phyloP scores from a whole-genome alignment of 2,797 vertebrate genomes.

The Pseudocheirus occidentalis region DNA sequence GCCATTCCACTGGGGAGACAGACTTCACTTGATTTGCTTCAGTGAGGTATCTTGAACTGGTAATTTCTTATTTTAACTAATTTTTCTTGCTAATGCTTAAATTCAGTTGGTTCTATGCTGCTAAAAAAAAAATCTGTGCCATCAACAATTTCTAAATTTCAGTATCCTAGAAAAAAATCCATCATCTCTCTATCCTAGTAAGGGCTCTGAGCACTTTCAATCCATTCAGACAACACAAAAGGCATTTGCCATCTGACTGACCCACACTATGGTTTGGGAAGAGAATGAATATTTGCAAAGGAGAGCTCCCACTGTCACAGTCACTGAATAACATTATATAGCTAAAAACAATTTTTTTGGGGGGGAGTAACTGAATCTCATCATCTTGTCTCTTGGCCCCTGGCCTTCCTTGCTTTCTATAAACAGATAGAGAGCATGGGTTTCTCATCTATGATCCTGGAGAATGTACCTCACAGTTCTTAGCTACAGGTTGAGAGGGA shows the following conservation, averaged over 20 bases:
- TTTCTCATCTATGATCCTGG: slow-evolving; percentile 21
- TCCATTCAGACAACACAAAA: neutral
- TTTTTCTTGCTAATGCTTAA: neutral
- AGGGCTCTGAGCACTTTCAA: neutral
- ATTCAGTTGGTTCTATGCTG: neutral
- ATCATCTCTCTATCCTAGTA: neutral
- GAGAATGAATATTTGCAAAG: neutral
- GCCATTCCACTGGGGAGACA: neutral
- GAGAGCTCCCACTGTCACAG: neutral
- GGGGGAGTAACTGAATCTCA: neutral
- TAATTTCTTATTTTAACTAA: neutral
- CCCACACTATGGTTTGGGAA: neutral
- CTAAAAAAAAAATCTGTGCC: neutral
- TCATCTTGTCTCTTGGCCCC: neutral
- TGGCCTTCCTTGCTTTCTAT: neutral
- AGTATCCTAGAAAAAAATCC: neutral
- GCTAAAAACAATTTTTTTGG: neutral
- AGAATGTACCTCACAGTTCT: slow-evolving; percentile 21
- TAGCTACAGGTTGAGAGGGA: slow-evolving; percentile 2
- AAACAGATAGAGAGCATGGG: neutral
- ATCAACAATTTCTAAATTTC: neutral
- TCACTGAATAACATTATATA: neutral
- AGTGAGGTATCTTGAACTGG: neutral
- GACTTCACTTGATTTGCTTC: neutral
- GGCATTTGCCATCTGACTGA: neutral